phyloP scores from a whole-genome alignment of 2,797 vertebrate genomes.

The Ctenosaura bakeri region DNA sequence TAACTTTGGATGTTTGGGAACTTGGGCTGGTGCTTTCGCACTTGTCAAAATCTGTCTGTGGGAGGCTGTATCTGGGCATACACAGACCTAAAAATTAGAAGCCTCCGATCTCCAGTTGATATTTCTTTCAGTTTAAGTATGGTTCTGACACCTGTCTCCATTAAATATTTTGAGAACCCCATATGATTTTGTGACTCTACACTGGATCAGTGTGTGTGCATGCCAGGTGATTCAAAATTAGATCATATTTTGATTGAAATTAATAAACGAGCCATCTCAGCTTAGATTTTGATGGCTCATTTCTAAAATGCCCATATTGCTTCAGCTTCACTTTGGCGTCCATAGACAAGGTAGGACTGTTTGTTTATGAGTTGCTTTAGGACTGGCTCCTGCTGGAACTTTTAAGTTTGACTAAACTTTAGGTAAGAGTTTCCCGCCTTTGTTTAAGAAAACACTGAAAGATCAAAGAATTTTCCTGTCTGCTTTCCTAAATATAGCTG shows the following conservation, averaged over 20 bases:
- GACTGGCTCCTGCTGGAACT: background rate
- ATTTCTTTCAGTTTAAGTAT: slow-evolving; percentile 33
- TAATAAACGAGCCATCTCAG: background rate
- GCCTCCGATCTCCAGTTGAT: slow-evolving; percentile 48
- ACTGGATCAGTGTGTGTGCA: background rate
- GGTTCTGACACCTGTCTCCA: background rate
- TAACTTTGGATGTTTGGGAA: slow-evolving; percentile 67
- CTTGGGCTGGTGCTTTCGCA: slow-evolving; percentile 63
- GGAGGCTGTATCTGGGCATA: slow-evolving; percentile 57
- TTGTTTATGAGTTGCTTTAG: accelerated
- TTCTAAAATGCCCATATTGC: background rate
- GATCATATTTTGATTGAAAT: background rate
- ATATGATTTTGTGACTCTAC: background rate
- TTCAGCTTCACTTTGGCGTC: background rate
- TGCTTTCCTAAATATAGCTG: accelerated
- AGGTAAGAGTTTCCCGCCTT: background rate
- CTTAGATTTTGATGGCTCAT: accelerated
- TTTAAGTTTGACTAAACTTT: slow-evolving; percentile 4
- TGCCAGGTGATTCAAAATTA: background rate
- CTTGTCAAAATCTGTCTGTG: slow-evolving; percentile 66
- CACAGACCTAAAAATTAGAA: slow-evolving; percentile 45
- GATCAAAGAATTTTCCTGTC: accelerated
- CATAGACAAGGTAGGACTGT: background rate
- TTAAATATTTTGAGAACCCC: background rate
- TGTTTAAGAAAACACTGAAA: background rate